Conservation (phyloP, 1,140 invertebrate genomes). For the Aphidius gifuensis region DNA sequence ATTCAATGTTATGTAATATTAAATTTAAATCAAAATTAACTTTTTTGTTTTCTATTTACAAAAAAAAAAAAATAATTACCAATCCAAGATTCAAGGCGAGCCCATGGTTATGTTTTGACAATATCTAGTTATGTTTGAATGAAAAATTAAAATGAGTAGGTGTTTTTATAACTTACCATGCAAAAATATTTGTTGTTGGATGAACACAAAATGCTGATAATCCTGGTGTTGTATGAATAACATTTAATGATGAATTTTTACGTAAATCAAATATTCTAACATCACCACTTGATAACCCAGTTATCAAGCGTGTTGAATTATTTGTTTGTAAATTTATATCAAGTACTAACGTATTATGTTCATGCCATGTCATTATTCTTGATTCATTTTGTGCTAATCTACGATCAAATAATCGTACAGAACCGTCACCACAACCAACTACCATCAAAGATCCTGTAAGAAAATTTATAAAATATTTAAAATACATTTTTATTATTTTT, state of each 20-base stretch:
- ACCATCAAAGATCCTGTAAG: conserved; percentile 60
- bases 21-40: not conserved
- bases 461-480: too few relatives aligned
- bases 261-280: conserved; percentile 80
- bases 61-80: conserved; percentile 58
- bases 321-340: conserved; percentile 61
- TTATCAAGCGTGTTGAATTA: conserved; percentile 50
- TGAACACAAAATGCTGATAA: conserved; percentile 84
- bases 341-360: conserved; percentile 69
- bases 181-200: conserved; percentile 72
- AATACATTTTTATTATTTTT: too few relatives aligned
- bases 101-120: conserved; percentile 94
- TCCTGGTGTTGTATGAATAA: conserved; percentile 60
- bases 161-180: conserved; percentile 64
- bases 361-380: conserved; percentile 69
- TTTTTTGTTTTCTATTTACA: not conserved
- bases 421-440: conserved; percentile 78
- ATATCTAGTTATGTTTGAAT: conserved; percentile 70
- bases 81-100: conserved; percentile 95
- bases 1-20: not conserved
- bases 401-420: conserved; percentile 75
- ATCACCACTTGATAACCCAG: conserved; percentile 68
- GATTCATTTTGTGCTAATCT: conserved; percentile 66
- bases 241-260: conserved; percentile 62
- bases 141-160: too few relatives aligned